A percentile compares a stretch with the other conserved stretches of the same genome.
Conservation (phyloP, 2,888 invertebrate species). For the Agrochola circellaris region DNA sequence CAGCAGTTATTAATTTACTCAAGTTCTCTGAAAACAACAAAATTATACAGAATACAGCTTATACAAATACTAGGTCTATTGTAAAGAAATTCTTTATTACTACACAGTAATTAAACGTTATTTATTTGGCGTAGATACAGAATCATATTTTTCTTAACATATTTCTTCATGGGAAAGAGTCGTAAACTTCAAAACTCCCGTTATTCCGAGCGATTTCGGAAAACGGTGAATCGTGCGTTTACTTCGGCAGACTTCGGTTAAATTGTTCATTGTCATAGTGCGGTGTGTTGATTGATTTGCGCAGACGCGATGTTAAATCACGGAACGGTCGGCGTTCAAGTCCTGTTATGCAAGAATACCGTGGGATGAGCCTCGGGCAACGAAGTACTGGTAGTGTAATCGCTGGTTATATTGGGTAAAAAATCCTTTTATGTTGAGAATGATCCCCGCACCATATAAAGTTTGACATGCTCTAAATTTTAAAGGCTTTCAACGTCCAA, state of each 20-base stretch:
- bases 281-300: conserved; percentile 64
- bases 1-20: conserved; percentile 53
- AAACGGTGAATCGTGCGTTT: conserved; percentile 65
- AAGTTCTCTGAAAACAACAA: conserved; percentile 50
- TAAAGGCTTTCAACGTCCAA: not conserved
- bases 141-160: conserved; percentile 23
- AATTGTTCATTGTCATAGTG: conserved; percentile 65
- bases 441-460: conserved; percentile 21
- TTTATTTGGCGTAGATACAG: conserved; percentile 19
- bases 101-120: conserved; percentile 10
- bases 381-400: conserved; percentile 17
- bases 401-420: conserved; percentile 9
- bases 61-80: conserved; percentile 37
- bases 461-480: not conserved
- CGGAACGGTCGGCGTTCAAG: conserved; percentile 48
- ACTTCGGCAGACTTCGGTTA: conserved; percentile 39
- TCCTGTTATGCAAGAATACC: conserved; percentile 65
- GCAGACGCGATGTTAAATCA: conserved; percentile 59
- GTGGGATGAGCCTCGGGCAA: conserved; percentile 57
- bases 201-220: conserved; percentile 51
- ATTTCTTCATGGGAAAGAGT: conserved; percentile 55
- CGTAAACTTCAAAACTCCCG: conserved; percentile 53
- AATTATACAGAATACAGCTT: conserved; percentile 23
- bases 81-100: conserved; percentile 32
- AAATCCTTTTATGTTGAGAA: conserved; percentile 1